These are phyloP conservation scores for Aegypius monachus DNA, from an alignment of 2,113 vertebrate genomes.

Conservation along the genomic window DNA sequence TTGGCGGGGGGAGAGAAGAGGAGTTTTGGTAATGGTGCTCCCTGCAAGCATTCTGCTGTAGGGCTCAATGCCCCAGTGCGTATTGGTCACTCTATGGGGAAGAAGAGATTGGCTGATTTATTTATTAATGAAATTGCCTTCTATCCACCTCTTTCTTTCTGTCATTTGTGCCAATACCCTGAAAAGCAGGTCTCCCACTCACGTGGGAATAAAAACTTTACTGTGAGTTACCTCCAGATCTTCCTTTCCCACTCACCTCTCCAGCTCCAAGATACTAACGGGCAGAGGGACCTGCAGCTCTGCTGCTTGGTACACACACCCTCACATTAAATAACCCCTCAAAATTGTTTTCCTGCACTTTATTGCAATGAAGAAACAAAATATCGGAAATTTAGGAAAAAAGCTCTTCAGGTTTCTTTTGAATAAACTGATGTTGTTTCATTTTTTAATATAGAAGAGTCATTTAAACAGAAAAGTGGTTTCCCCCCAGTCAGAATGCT, in stretches of 20 bases:
- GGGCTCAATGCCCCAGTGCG: fast-evolving
- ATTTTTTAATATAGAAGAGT: neutral
- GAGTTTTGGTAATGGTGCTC: neutral
- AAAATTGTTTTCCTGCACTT: neutral
- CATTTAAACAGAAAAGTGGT: neutral
- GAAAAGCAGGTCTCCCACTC: neutral
- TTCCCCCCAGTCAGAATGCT: neutral
- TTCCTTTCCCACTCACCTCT: neutral
- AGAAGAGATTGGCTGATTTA: neutral
- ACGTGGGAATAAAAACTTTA: neutral
- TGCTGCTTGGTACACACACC: fast-evolving
- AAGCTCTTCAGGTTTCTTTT: neutral
- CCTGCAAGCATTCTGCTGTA: neutral
- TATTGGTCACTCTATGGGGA: neutral
- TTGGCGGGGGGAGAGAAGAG: neutral
- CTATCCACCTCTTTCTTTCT: neutral
- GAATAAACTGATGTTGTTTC: neutral
- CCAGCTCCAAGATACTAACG: fast-evolving
- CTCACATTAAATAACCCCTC: neutral
- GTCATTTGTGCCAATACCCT: neutral
- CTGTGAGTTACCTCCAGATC: fast-evolving
- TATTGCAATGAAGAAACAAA: neutral
- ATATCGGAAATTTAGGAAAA: neutral
- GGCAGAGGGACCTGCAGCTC: neutral
- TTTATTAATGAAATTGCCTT: neutral